Conservation (phyloP, 2,113 vertebrate species). For the Corvus moneduloides region DNA sequence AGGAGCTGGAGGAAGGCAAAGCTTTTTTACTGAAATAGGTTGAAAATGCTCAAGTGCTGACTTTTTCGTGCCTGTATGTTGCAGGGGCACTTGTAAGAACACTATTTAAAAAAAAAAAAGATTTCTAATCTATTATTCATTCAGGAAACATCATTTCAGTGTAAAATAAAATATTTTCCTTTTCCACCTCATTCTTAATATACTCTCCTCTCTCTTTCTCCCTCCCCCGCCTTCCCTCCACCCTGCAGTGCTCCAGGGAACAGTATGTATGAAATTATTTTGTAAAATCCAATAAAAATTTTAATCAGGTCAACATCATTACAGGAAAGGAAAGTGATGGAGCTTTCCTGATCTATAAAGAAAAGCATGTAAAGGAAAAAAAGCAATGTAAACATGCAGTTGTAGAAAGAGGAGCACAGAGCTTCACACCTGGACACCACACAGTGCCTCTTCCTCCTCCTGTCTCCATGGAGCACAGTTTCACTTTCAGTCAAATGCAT, state of each 20-base stretch:
- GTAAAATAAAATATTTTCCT: conserved; percentile 43
- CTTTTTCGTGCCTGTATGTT: background rate
- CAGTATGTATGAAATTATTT: conserved; percentile 71
- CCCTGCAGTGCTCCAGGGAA: conserved; percentile 49
- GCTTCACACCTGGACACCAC: background rate
- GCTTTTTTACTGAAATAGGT: background rate
- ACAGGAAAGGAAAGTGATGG: conserved; percentile 60
- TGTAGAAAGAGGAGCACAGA: background rate
- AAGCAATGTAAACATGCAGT: background rate
- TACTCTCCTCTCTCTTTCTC: background rate
- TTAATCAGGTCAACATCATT: conserved; percentile 76
- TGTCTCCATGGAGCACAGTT: background rate
- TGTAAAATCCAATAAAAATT: conserved; percentile 78
- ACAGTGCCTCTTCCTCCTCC: background rate
- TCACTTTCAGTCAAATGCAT: background rate
- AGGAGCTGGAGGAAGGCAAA: background rate
- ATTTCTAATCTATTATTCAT: conserved; percentile 43
- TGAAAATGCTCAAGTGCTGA: background rate
- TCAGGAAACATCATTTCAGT: background rate
- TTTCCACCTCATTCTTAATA: conserved; percentile 42
- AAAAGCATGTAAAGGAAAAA: background rate
- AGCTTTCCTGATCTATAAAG: conserved; percentile 31
- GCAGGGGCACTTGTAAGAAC: background rate
- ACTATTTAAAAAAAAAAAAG: background rate
- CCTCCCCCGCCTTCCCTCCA: background rate